These are phyloP conservation scores for Atractosteus spatula DNA, from an alignment of 2,113 vertebrate species.

Conservation along the genomic window DNA sequence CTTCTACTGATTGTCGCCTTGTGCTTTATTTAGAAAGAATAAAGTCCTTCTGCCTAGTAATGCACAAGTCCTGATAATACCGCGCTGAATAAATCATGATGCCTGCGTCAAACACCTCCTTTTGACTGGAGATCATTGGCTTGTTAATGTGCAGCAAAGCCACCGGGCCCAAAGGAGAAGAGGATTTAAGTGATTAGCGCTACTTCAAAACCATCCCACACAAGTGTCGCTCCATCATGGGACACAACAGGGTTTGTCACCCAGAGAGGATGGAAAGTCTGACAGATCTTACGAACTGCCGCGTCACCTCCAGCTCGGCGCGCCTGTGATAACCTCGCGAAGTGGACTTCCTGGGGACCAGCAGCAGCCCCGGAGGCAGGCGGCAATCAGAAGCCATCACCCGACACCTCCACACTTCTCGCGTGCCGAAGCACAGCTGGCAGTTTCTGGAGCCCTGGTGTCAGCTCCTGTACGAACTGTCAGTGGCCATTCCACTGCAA, in stretches of 20 bases:
- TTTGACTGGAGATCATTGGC: not conserved
- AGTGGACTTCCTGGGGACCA: too few relatives aligned
- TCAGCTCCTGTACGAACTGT: too few relatives aligned
- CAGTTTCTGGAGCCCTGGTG: constrained; percentile 15
- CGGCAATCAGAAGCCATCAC: too few relatives aligned
- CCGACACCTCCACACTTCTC: too few relatives aligned
- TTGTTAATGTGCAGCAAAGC: not conserved
- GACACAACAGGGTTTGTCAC: not conserved
- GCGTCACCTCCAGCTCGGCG: not conserved
- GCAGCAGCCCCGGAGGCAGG: too few relatives aligned
- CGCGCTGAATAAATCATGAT: too few relatives aligned
- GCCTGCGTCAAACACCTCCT: not conserved
- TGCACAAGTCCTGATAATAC: too few relatives aligned
- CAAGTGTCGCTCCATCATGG: constrained; percentile 1
- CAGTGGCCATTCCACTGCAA: too few relatives aligned
- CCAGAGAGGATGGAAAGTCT: not conserved
- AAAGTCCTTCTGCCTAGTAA: too few relatives aligned
- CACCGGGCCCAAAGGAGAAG: not conserved
- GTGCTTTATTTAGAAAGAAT: too few relatives aligned
- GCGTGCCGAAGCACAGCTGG: constrained; percentile 16
- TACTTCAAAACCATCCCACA: not conserved
- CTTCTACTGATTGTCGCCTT: too few relatives aligned
- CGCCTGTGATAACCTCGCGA: not conserved
- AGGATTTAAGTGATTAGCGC: not conserved
- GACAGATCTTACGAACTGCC: not conserved